Conservation (phyloP, 1,140 invertebrate genomes). For the Heliconius hewitsoni region DNA sequence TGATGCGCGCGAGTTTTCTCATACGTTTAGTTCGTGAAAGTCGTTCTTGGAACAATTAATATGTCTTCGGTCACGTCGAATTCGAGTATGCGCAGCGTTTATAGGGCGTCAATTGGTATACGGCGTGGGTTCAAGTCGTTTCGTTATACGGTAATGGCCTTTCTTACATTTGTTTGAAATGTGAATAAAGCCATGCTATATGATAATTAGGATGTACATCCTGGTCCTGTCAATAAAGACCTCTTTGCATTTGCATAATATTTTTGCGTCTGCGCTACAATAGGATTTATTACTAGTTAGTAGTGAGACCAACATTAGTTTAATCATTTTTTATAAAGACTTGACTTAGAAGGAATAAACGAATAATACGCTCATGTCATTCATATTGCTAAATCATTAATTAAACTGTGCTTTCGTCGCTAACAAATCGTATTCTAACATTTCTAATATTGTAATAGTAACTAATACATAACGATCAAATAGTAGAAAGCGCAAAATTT, state of each 20-base stretch:
- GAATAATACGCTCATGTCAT: neutral
- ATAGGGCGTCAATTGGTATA: slow-evolving; percentile 72
- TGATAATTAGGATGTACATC: neutral
- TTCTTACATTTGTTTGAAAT: slow-evolving; percentile 6
- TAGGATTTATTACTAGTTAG: neutral
- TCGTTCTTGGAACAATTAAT: slow-evolving; percentile 50
- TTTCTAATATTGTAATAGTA: neutral
- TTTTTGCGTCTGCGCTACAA: too few species aligned
- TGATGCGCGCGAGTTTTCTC: slow-evolving; percentile 37
- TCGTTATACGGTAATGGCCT: slow-evolving; percentile 68
- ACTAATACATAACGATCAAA: neutral
- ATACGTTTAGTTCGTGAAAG: slow-evolving; percentile 31
- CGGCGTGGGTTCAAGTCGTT: slow-evolving; percentile 77
- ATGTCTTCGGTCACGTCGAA: slow-evolving; percentile 78
- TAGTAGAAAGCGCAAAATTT: neutral
- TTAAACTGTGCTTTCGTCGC: neutral
- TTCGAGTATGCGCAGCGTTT: slow-evolving; percentile 74
- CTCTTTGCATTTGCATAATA: too few species aligned
- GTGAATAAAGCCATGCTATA: neutral
- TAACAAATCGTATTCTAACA: neutral
- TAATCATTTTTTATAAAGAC: too few species aligned
- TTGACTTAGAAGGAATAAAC: too few species aligned
- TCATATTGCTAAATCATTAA: neutral
- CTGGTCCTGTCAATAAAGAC: neutral
- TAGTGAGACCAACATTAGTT: too few species aligned